Evolutionary conservation across 92 coral and sea anemone species (phyloP), one percentile per base, ranked within the genome.

Genomic region (Montipora capitata): DNA sequence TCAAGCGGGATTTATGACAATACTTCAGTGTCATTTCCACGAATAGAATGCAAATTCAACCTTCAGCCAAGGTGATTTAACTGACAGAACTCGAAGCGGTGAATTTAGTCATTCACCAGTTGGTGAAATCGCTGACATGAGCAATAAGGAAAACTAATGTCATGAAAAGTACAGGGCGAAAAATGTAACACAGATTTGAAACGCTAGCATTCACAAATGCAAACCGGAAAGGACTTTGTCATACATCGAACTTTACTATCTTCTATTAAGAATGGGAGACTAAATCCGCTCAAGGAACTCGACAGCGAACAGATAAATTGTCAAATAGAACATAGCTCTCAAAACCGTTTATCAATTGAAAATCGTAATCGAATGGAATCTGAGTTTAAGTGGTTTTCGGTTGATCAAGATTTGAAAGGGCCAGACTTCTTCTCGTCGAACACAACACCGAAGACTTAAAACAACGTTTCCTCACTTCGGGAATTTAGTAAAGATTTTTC

Each of bases 171-270:
- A 62, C 14, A 72, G 87, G 80, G 79, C 41, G 79, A 82, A 43
- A 61, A 38, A 59, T 45, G 45, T 16, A 15, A 27, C 20, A 4
- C 3, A 54, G 61, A 72, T 73, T 38, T 7, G 48, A 83, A 83
- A 72, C 20, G 44, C 72, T 59, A 38, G 58, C 38, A 73, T 85
- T 74, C 78, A 86, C 83, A 90, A 85, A 80, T 57, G 73, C 45
- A 85, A 67, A 68, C 94, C 91, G 87, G 91, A 85, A 90, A 90
- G 66, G 35, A 27, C 62, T 42, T 39, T 14, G 49, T 74, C 40
- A 68, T 80, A 80, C 76, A 80, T 80, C 10, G 49, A n/a, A 18
- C 39, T 14, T 15, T 49, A 41, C 61, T 65, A 38, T 49, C 63
- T 81, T 52, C 44, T 18, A 58, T 11, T 69, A 52, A 39, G 64